phyloP scores from a whole-genome alignment of 2,888 invertebrate genomes.

The Artemia sinica region DNA sequence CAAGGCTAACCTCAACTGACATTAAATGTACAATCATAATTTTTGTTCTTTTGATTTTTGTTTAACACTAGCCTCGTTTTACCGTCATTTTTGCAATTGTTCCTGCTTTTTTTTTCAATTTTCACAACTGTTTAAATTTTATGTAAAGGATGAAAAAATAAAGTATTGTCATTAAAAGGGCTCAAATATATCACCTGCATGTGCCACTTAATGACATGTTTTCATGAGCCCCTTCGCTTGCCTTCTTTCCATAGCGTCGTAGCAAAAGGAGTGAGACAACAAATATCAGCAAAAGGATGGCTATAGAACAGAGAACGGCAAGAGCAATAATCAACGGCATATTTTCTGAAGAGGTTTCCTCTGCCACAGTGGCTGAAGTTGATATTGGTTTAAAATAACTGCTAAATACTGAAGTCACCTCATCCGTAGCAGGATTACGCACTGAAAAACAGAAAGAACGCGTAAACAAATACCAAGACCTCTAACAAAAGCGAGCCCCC shows the following conservation, averaged over 20 bases:
- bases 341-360: background rate
- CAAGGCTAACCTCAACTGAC: no score
- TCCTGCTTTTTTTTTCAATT: no score
- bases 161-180: no score
- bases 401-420: background rate
- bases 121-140: no score
- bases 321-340: constrained; percentile 32
- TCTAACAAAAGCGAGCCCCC: no score
- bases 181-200: constrained; percentile 37
- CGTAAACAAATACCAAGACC: no score
- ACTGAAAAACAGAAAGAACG: background rate
- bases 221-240: constrained; percentile 44
- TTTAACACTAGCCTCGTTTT: no score
- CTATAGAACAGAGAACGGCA: constrained; percentile 47
- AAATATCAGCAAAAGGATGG: constrained; percentile 44
- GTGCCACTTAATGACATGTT: constrained; percentile 49
- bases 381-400: background rate
- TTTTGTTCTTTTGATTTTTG: no score
- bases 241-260: constrained; percentile 46
- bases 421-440: background rate
- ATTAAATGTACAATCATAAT: no score
- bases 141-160: no score
- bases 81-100: no score
- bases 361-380: background rate
- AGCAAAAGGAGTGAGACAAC: constrained; percentile 45